Conservation (phyloP, 2,113 vertebrate species). For the Marcusenius ussheri region DNA sequence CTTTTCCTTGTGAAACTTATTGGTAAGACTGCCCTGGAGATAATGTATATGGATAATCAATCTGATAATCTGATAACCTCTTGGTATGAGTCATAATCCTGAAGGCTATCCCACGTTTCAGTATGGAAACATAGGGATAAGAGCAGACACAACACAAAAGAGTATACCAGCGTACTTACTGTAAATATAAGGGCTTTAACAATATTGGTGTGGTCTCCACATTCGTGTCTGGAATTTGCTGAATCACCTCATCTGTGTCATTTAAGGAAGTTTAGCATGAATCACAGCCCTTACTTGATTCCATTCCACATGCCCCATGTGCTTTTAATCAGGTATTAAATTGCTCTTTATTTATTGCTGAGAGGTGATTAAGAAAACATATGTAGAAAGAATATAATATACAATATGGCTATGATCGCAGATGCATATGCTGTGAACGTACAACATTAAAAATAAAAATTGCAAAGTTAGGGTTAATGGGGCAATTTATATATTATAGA, state of each 20-base stretch:
- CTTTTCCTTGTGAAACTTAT: neutral
- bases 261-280: neutral
- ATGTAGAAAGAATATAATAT: neutral
- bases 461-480: neutral
- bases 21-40: neutral
- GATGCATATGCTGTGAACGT: neutral
- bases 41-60: neutral
- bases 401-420: neutral
- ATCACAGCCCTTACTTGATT: neutral
- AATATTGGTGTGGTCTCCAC: neutral
- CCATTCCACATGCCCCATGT: constrained; percentile 5
- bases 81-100: neutral
- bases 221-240: constrained; percentile 10
- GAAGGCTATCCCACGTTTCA: neutral
- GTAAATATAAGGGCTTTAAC: neutral
- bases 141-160: neutral
- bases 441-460: neutral
- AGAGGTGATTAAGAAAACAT: constrained; percentile 2
- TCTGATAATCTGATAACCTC: neutral
- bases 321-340: constrained; percentile 9
- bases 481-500: neutral
- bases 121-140: neutral
- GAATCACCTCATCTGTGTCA: constrained; percentile 3
- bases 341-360: neutral
- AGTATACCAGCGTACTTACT: neutral